Percentiles rank a stretch among this genome's conserved stretches.
These are phyloP conservation scores for Oreochromis spilurus DNA, from an alignment of 2,113 vertebrate species.

Conservation along the genomic window DNA sequence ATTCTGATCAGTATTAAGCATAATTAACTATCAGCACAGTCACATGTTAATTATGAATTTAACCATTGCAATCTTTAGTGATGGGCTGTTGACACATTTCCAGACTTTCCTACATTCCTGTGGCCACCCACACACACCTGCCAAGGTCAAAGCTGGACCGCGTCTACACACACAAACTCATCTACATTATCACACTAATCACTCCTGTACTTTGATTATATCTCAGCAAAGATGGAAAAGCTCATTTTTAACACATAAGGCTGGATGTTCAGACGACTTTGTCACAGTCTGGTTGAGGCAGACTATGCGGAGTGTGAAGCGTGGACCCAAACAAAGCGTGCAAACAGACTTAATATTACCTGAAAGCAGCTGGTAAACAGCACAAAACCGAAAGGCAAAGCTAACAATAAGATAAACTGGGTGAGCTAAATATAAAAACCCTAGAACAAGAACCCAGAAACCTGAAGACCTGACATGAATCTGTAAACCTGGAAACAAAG, in stretches of 20 bases:
- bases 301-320: neutral
- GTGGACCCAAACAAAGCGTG: neutral
- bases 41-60: neutral
- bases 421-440: neutral
- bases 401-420: too few species aligned
- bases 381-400: too few species aligned
- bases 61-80: neutral
- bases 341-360: neutral
- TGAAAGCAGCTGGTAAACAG: neutral
- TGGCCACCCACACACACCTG: neutral
- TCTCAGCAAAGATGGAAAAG: neutral
- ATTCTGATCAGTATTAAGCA: neutral
- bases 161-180: neutral
- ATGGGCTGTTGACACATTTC: neutral
- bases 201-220: neutral
- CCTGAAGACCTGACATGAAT: neutral
- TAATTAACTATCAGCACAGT: neutral
- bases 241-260: neutral
- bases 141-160: neutral
- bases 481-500: accelerated
- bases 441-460: accelerated
- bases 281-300: neutral
- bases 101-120: neutral
- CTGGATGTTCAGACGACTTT: neutral
- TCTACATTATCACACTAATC: neutral